A percentile compares a stretch with the other conserved stretches of the same genome.
Conservation (phyloP, 2,797 vertebrate genomes). For the Mergus octosetaceus region DNA sequence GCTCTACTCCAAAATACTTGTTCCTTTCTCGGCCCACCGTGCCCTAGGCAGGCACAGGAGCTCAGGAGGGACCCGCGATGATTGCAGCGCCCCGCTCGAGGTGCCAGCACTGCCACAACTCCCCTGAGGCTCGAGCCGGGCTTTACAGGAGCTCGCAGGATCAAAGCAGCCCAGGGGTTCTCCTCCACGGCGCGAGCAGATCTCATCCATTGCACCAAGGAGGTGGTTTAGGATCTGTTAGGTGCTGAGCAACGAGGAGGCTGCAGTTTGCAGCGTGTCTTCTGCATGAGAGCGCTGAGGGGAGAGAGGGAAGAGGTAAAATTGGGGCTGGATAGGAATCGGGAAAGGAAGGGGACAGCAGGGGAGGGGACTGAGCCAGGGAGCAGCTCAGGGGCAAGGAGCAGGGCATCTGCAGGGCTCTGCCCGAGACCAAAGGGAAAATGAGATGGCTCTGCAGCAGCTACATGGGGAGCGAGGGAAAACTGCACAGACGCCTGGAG, state of each 20-base stretch:
- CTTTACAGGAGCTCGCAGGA: not conserved
- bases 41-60: fast-evolving
- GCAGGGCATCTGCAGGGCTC: not conserved
- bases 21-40: not conserved
- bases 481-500: fast-evolving
- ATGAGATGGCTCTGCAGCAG: not conserved
- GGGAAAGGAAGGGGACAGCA: not conserved
- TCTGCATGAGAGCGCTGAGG: not conserved
- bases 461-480: not conserved
- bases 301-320: not conserved
- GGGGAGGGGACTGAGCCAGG: not conserved
- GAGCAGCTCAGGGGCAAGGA: not conserved
- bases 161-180: not conserved
- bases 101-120: not conserved
- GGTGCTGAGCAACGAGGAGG: not conserved
- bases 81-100: not conserved
- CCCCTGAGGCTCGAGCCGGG: not conserved
- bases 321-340: not conserved
- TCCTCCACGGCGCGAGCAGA: not conserved
- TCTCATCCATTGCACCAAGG: not conserved
- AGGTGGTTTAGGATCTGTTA: not conserved
- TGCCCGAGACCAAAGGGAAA: not conserved
- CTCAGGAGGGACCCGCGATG: fast-evolving
- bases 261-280: not conserved
- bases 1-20: not conserved